Evolutionary conservation across 2,113 vertebrate genomes (phyloP).

Genomic region (Grantiella picta): DNA sequence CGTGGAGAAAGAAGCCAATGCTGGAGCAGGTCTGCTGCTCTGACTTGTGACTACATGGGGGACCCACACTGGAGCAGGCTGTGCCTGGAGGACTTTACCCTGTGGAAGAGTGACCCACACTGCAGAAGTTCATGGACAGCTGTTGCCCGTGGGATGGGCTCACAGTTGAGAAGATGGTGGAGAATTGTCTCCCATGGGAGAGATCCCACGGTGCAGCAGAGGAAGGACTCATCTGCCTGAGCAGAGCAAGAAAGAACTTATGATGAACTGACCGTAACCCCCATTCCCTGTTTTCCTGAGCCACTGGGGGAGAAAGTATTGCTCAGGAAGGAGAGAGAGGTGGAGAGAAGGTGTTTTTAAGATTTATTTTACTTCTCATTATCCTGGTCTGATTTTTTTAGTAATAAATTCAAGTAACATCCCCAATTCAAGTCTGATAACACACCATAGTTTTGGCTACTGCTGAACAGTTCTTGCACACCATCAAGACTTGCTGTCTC

Average conservation of each 20-base stretch:
- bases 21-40: background rate
- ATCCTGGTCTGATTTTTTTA: background rate
- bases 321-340: background rate
- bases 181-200: background rate
- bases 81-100: background rate
- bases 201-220: background rate
- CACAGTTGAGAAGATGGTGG: background rate
- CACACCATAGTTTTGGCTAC: background rate
- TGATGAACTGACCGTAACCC: background rate
- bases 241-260: background rate
- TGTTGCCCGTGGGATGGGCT: no score
- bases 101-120: background rate
- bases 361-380: background rate
- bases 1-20: background rate
- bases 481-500: background rate
- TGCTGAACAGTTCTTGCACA: background rate
- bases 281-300: background rate
- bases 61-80: background rate
- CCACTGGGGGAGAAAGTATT: background rate
- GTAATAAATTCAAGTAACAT: background rate
- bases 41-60: background rate
- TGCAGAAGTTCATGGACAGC: background rate
- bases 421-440: background rate
- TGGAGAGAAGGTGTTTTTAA: background rate
- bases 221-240: background rate